phyloP scores from a whole-genome alignment of 2,113 vertebrate species.

The Protomyctophum bolini region DNA sequence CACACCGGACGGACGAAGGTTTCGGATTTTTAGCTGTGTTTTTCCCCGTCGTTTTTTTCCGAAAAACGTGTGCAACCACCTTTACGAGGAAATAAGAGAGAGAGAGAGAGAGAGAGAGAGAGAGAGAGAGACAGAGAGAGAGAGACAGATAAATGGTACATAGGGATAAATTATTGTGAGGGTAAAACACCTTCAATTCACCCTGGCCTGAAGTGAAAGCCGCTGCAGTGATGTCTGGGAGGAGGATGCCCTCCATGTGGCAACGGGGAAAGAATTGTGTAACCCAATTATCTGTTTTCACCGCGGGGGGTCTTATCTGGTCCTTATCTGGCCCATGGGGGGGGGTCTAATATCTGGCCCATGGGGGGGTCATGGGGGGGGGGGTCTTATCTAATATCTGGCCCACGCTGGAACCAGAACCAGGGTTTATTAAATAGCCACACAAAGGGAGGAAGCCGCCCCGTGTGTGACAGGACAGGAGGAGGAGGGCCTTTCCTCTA shows the following conservation, averaged over 20 bases:
- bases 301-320: too few relatives aligned
- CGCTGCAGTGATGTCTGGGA: not conserved
- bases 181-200: slow-evolving; percentile 26
- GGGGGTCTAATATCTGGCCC: too few relatives aligned
- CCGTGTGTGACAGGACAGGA: slow-evolving; percentile 50
- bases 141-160: not conserved
- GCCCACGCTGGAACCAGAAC: not conserved
- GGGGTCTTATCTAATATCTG: not conserved
- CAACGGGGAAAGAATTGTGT: not conserved
- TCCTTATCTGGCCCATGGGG: too few relatives aligned
- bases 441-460: slow-evolving; percentile 43
- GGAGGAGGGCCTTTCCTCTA: not conserved
- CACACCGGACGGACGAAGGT: too few relatives aligned
- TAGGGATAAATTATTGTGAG: not conserved
- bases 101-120: slow-evolving; percentile 16
- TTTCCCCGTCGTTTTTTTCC: too few relatives aligned
- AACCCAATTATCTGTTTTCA: not conserved
- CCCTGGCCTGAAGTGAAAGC: not conserved
- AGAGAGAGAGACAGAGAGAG: not conserved
- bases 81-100: too few relatives aligned
- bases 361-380: too few relatives aligned
- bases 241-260: slow-evolving; percentile 12
- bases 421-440: not conserved
- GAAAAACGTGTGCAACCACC: too few relatives aligned
- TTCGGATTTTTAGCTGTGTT: too few relatives aligned